A percentile compares a stretch with the other conserved stretches of the same genome.
Conservation (phyloP, 2,888 invertebrate species). For the Microdon myrmicae region DNA sequence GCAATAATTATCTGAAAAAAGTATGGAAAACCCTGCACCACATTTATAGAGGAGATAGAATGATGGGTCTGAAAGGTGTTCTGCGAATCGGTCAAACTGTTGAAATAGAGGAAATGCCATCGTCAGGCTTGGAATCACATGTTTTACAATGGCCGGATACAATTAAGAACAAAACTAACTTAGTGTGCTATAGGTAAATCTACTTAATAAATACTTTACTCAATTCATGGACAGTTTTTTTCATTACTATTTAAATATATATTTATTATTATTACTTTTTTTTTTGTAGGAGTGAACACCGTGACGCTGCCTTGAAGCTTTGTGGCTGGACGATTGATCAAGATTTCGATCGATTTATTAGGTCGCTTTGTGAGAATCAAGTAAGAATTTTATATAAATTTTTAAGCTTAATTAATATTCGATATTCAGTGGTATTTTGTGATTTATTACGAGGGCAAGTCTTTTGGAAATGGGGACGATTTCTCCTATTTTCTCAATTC, state of each 20-base stretch:
- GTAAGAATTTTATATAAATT: constrained; percentile 53
- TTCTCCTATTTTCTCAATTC: too few species aligned
- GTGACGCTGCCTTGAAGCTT: constrained; percentile 82
- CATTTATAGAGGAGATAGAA: constrained; percentile 71
- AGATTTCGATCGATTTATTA: constrained; percentile 73
- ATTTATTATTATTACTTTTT: constrained; percentile 24
- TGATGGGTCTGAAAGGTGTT: constrained; percentile 68
- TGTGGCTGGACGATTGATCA: constrained; percentile 92
- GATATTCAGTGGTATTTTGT: too few species aligned
- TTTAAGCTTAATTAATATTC: not conserved
- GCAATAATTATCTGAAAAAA: constrained; percentile 78
- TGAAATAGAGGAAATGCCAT: constrained; percentile 61
- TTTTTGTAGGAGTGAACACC: constrained; percentile 70
- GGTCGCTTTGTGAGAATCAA: constrained; percentile 76
- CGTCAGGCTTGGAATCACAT: constrained; percentile 61
- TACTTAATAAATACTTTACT: too few species aligned
- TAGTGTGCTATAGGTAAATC: constrained; percentile 62
- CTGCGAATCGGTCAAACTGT: constrained; percentile 62
- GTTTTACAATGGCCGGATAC: constrained; percentile 65
- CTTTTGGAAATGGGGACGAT: too few species aligned
- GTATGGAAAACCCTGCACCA: constrained; percentile 74
- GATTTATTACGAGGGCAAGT: too few species aligned
- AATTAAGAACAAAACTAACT: constrained; percentile 62
- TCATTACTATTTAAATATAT: constrained; percentile 17
- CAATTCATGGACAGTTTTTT: not conserved